Conservation (phyloP, 2,797 vertebrate species). For the Xiphorhynchus erythropygius region DNA sequence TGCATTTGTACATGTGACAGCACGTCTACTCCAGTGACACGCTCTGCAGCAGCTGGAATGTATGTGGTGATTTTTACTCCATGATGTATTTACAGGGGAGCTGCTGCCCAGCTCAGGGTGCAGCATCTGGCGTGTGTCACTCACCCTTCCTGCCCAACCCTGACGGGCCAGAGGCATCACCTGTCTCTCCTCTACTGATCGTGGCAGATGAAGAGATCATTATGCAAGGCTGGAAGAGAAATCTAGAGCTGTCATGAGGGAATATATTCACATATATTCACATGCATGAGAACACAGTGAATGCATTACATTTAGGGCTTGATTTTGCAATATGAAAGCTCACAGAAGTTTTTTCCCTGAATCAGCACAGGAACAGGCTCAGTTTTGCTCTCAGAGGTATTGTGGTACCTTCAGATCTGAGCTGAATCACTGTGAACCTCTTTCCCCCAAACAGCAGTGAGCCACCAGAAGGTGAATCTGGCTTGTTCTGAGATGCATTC, state of each 20-base stretch:
- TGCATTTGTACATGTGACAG: not conserved
- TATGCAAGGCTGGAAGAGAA: conserved; percentile 34
- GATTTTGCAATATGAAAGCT: not conserved
- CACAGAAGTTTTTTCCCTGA: not conserved
- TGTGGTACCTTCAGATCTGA: not conserved
- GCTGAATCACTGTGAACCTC: not conserved
- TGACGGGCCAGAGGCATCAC: conserved; percentile 58
- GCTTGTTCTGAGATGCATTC: not conserved
- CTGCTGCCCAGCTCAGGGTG: conserved; percentile 43
- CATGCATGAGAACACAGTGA: not conserved
- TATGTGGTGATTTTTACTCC: conserved; percentile 10
- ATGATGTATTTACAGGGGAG: conserved; percentile 61
- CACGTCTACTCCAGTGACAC: not conserved
- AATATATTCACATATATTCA: not conserved
- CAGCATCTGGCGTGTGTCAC: conserved; percentile 73
- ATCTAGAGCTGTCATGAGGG: not conserved
- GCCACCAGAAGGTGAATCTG: not conserved
- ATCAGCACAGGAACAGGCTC: rapidly evolving
- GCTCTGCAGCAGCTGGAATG: conserved; percentile 53
- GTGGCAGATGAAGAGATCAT: conserved; percentile 66
- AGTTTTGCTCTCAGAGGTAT: not conserved
- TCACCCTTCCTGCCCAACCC: conserved; percentile 63
- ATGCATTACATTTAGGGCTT: not conserved
- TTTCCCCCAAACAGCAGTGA: not conserved
- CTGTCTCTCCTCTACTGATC: conserved; percentile 68